Percentiles rank a stretch among this genome's conserved stretches.
Conservation (phyloP, 2,113 vertebrate species). For the Neodontobutis hainanensis region DNA sequence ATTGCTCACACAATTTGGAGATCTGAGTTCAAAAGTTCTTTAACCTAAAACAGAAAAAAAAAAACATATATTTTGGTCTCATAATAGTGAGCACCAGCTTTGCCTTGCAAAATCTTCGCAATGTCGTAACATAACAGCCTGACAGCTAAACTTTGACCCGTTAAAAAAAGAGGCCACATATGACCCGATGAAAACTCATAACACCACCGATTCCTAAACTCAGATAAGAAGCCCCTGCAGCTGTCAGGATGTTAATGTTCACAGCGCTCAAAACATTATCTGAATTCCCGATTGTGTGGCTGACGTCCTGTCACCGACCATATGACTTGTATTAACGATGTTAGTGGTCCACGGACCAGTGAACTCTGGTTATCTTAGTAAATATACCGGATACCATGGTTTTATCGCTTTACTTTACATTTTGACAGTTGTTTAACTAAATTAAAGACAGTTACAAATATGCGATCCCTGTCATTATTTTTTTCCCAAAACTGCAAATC, state of each 20-base stretch:
- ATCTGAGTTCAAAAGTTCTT: constrained; percentile 8
- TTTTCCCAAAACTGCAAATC: too few relatives aligned
- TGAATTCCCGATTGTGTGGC: too few relatives aligned
- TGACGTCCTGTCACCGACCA: neutral
- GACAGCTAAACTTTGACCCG: constrained; percentile 38
- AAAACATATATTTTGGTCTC: neutral
- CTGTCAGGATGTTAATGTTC: neutral
- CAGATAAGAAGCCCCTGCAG: neutral
- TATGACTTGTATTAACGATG: constrained; percentile 17
- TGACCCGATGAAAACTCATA: neutral
- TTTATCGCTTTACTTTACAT: neutral
- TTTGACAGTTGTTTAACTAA: neutral
- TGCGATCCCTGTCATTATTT: too few relatives aligned
- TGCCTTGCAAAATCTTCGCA: neutral
- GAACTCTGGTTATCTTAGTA: neutral
- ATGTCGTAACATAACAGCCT: neutral
- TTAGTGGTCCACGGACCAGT: neutral
- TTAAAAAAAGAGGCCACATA: neutral
- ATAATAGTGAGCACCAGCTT: neutral
- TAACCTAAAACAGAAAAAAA: neutral
- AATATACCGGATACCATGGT: neutral
- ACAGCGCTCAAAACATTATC: neutral
- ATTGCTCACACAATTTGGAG: constrained; percentile 6
- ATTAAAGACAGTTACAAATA: too few relatives aligned
- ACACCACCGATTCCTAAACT: constrained; percentile 1